Conservation (phyloP, 1,140 invertebrate species). For the Phocides pigmalion region DNA sequence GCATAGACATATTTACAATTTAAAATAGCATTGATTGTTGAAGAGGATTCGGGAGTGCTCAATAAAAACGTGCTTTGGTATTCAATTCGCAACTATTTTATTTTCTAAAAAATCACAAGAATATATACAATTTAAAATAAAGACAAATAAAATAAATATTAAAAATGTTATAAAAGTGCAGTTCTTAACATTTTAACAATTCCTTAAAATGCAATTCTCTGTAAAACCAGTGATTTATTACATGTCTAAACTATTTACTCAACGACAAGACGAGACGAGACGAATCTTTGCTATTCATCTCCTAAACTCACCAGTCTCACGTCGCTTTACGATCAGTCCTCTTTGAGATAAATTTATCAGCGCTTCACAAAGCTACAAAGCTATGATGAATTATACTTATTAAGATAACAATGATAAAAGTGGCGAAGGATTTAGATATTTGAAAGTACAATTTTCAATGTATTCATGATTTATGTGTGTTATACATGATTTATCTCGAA, state of each 20-base stretch:
- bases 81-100: too few relatives aligned
- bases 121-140: too few relatives aligned
- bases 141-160: background rate
- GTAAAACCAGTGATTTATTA: slow-evolving; percentile 2
- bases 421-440: background rate
- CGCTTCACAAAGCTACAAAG: background rate
- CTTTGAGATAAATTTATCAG: slow-evolving; percentile 1
- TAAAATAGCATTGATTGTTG: too few relatives aligned
- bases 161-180: background rate
- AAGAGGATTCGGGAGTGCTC: too few relatives aligned
- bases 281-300: slow-evolving; percentile 7
- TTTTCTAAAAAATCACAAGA: too few relatives aligned
- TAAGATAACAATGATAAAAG: background rate
- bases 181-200: background rate
- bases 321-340: slow-evolving; percentile 7
- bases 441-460: background rate
- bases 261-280: slow-evolving; percentile 12
- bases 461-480: too few relatives aligned
- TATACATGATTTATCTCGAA: background rate
- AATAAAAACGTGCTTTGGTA: too few relatives aligned
- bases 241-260: slow-evolving; percentile 8
- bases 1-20: too few relatives aligned
- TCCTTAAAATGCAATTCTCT: background rate
- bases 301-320: background rate
- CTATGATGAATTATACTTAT: background rate